Evolutionary conservation across 1,140 invertebrate genomes (phyloP).

Genomic region (Cydia splendana): DNA sequence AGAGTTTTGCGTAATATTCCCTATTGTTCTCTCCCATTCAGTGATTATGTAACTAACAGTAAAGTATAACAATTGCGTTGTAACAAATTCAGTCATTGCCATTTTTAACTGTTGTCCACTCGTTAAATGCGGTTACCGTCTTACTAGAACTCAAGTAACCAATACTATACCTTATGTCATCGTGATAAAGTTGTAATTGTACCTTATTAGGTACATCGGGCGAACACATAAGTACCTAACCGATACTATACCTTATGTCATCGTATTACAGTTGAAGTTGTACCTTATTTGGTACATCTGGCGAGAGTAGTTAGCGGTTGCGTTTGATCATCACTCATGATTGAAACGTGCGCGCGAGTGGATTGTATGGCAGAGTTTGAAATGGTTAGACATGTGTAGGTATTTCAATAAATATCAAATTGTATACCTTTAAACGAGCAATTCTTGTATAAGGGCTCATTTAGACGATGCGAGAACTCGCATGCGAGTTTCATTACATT

Average conservation of each 20-base stretch:
- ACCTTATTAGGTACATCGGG: neutral
- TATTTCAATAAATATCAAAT: neutral
- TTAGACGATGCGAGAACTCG: too few species aligned
- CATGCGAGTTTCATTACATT: too few species aligned
- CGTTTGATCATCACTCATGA: slow-evolving; percentile 12
- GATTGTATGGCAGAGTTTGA: neutral
- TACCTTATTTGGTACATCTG: neutral
- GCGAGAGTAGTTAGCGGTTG: neutral
- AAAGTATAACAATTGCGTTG: neutral
- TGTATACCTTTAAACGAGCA: too few species aligned
- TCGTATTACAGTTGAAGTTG: neutral
- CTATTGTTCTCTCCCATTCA: too few species aligned
- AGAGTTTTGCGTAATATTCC: too few species aligned
- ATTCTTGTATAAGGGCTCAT: too few species aligned
- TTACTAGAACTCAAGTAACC: neutral
- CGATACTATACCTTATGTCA: neutral
- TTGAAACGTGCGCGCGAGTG: slow-evolving; percentile 1
- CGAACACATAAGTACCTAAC: neutral
- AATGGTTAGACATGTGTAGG: neutral
- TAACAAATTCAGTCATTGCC: neutral
- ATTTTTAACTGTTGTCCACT: neutral
- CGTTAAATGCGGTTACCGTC: neutral
- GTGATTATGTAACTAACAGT: too few species aligned
- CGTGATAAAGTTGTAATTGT: neutral
- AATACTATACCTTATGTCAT: neutral